These are phyloP conservation scores for Marasmarcha lunaedactyla DNA, from an alignment of 2,888 invertebrate species.

Conservation along the genomic window DNA sequence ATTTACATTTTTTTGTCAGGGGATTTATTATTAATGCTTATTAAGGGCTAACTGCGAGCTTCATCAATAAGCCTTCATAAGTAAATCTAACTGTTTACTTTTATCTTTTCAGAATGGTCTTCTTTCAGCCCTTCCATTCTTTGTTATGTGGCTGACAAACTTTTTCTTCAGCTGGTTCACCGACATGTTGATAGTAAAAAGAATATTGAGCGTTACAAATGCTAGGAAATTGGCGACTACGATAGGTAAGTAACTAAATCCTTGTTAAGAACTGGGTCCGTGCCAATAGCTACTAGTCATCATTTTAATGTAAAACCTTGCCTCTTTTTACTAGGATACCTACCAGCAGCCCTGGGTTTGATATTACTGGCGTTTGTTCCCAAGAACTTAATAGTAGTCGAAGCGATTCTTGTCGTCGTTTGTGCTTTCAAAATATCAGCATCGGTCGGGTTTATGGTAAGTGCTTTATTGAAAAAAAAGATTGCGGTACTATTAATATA, in stretches of 20 bases:
- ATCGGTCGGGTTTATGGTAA: conserved; percentile 73
- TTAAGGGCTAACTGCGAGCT: no score
- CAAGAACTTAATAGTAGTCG: conserved; percentile 59
- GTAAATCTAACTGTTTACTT: no score
- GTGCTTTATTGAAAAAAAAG: no score
- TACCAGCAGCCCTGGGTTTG: conserved; percentile 63
- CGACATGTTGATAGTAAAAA: conserved; percentile 70
- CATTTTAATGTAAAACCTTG: background rate
- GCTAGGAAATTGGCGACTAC: conserved; percentile 72
- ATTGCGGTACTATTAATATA: conserved; percentile 8
- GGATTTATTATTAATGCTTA: no score
- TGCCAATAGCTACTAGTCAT: no score
- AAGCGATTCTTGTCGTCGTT: conserved; percentile 68
- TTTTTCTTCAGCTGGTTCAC: conserved; percentile 77
- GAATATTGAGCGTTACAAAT: conserved; percentile 56
- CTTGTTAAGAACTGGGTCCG: no score
- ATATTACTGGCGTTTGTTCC: conserved; percentile 64
- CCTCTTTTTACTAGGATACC: background rate
- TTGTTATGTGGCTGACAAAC: conserved; percentile 79
- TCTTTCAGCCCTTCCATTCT: conserved; percentile 78
- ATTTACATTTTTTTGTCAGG: no score
- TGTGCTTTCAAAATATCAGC: conserved; percentile 74
- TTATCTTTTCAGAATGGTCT: conserved; percentile 73
- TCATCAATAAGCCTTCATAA: no score
- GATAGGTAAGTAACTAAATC: conserved; percentile 34